Evolutionary conservation across 2,113 vertebrate genomes (phyloP), one percentile per base, ranked within the genome.

Genomic region (Scophthalmus maximus): DNA sequence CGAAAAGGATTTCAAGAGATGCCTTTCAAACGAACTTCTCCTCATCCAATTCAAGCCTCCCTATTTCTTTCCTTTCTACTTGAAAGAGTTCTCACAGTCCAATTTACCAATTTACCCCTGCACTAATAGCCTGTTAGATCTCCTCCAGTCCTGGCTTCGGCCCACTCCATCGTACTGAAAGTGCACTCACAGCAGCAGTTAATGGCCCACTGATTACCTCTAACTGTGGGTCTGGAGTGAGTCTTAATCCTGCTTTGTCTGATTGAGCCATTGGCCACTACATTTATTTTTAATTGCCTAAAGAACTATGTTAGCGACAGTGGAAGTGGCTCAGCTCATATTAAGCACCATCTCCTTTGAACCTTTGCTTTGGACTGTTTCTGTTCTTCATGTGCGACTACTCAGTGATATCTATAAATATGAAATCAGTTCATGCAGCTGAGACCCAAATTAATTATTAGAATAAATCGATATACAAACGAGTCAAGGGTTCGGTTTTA

Each of bases 51-150:
- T 26, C 6, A 14, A 59, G 63, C 58, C 75, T 68, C 38, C 4
- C 5, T 15, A 38, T 65, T 59, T 74, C 42, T 52, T 53, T 26
- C 76, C 38, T 2, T 40, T 63, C 27, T 18, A 59, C 66, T 73
- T 40, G 38, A 53, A 81, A 64, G 65, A 47, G 29, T 73, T 67
- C 46, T 47, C 1, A 0, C 20, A 25, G 55, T 65, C 62, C 30
- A 81, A 65, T 77, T 30, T 78, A 68, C 61, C 25, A 80, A 64
- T 79, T 14, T 81, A 65, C 53, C 64, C 14, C 27, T 25, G 46
- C 36, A 20, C 44, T 58, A 77, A 84, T 61, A 20, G 49, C 22
- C 44, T 47, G 42, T 18, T 2, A 44, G 27, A 57, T 67, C 46
- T 72, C 5, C 44, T 75, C 44, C 40, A 36, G 18, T 47, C 64